Evolutionary conservation across 2,888 invertebrate species (phyloP).

Genomic region (Rhyacophila evoluta): DNA sequence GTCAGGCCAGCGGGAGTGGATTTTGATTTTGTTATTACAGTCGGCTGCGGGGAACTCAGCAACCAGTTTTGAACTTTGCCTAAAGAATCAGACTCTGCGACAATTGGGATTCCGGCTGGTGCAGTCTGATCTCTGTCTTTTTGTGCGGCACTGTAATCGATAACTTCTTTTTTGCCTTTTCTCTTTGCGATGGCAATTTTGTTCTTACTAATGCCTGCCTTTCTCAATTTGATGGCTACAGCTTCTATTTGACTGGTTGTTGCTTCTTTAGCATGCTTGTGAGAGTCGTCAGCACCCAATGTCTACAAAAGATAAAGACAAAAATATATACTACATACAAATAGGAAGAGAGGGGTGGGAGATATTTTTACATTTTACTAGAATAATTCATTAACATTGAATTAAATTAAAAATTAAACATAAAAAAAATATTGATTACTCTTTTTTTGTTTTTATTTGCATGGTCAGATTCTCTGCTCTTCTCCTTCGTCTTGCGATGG

Average conservation of each 20-base stretch:
- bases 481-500: slow-evolving; percentile 69
- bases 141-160: slow-evolving; percentile 81
- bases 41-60: slow-evolving; percentile 76
- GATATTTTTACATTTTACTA: not conserved
- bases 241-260: slow-evolving; percentile 56
- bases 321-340: not conserved
- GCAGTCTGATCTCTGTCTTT: slow-evolving; percentile 63
- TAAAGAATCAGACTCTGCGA: slow-evolving; percentile 70
- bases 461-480: slow-evolving; percentile 43
- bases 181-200: slow-evolving; percentile 67
- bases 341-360: not conserved
- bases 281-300: slow-evolving; percentile 69
- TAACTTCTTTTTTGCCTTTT: slow-evolving; percentile 78
- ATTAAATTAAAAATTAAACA: too few species aligned
- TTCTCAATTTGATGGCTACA: slow-evolving; percentile 62
- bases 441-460: slow-evolving; percentile 66
- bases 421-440: slow-evolving; percentile 59
- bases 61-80: slow-evolving; percentile 91
- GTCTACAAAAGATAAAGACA: slow-evolving; percentile 22
- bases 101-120: slow-evolving; percentile 63
- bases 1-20: slow-evolving; percentile 84
- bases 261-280: slow-evolving; percentile 66
- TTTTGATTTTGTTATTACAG: slow-evolving; percentile 82
- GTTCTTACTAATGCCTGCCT: slow-evolving; percentile 56
- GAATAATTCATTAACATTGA: not conserved